Base-by-base conservation (phyloP, 2,797 vertebrate genomes). In the Myotis vivesi region DNA sequence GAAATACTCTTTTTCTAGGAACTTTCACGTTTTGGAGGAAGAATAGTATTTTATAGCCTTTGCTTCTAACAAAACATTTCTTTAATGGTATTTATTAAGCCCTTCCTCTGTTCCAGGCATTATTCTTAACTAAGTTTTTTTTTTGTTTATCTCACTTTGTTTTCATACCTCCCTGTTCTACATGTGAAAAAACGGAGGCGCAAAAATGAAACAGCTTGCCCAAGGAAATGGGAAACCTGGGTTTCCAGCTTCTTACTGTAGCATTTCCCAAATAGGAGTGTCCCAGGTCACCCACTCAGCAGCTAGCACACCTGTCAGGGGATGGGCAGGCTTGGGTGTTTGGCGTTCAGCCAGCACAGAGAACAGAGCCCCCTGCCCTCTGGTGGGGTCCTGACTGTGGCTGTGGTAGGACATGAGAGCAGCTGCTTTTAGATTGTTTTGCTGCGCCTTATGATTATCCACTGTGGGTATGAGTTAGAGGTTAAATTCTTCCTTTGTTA, bases 31-130 rank as follows among this genome's bases (percentile, higher is more conserved):
- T 88, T 77, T 17, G 38, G 12, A 46, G 28, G 53, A 36, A 86
- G 17, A 19, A 33, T 17, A 20, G 3, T n/a, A 12, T 57, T 73
- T 87, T 62, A 28, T 86, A 55, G 33, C 8, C 2, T 89, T 86
- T 87, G 17, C 33, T 75, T 92, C 55, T 72, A 68, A 81, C 38
- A 36, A 69, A 75, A 44, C 19, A 25, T 82, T 46, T 82, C 23
- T 77, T 85, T n/a, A 72, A 33, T n/a, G 19, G 13, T 68, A 1
- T 55, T 22, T 30, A 11, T 66, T n/a, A 59, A 73, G 41, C 55
- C 23, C 41, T 49, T 84, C 17, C 46, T 66, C 11, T 46, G 33
- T 75, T 77, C 15, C 33, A 55, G 49, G 28, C 25, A 46, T n/a
- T 44, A 4, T 51, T 71, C 41, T 62, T 33, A 92, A 59, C 62